Conservation (phyloP, 2,113 vertebrate species). For the Meles meles region DNA sequence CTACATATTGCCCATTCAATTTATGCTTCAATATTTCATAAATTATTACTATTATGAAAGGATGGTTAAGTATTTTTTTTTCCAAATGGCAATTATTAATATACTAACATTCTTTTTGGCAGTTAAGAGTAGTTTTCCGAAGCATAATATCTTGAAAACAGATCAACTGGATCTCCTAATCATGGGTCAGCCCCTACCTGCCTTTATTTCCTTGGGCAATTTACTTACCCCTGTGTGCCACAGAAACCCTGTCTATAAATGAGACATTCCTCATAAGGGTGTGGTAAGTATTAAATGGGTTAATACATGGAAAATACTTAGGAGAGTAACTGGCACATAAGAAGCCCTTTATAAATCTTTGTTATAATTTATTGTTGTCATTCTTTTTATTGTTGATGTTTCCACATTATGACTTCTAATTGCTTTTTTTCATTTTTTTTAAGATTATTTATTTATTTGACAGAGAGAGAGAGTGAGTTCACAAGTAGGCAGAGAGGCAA, state of each 20-base stretch:
- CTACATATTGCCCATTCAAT: conserved; percentile 49
- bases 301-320: background rate
- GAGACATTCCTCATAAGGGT: background rate
- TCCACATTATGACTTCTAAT: background rate
- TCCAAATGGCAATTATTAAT: conserved; percentile 44
- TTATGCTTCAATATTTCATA: conserved; percentile 50
- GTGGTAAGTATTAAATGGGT: background rate
- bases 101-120: conserved; percentile 38
- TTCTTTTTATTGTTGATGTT: background rate
- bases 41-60: conserved; percentile 48
- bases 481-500: no score
- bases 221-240: background rate
- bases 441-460: no score
- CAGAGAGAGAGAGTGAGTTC: no score
- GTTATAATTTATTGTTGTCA: background rate
- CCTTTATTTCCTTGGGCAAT: background rate
- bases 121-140: conserved; percentile 10
- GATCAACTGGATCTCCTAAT: background rate
- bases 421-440: no score
- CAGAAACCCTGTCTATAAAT: background rate
- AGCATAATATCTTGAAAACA: background rate
- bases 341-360: background rate
- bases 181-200: background rate
- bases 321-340: background rate
- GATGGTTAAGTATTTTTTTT: conserved; percentile 24